These are phyloP conservation scores for Lepidonotus clava DNA, from an alignment of 2,888 invertebrate genomes.

Conservation along the genomic window DNA sequence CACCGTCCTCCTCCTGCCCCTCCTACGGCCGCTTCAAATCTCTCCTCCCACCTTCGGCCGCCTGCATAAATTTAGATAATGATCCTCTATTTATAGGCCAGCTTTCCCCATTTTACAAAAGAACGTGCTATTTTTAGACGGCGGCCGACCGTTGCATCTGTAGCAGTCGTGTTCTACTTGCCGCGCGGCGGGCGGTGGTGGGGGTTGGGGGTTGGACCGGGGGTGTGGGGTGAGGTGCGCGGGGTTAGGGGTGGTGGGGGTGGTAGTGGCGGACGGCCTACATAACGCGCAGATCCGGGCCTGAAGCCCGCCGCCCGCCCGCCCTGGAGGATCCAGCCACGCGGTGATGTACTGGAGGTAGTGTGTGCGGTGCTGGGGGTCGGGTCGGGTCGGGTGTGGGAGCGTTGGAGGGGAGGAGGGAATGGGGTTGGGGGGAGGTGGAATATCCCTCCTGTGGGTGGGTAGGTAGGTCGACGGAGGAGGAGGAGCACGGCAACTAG, in stretches of 20 bases:
- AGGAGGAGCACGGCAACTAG: slow-evolving; percentile 44
- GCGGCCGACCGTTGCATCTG: neutral
- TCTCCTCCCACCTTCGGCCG: neutral
- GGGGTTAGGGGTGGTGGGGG: too few relatives aligned
- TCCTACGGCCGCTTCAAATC: neutral
- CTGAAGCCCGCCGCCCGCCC: neutral
- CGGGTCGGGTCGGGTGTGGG: neutral
- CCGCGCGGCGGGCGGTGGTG: too few relatives aligned
- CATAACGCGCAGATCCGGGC: neutral
- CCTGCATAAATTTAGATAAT: slow-evolving; percentile 45
- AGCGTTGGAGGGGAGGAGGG: neutral
- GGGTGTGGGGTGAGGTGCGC: too few relatives aligned
- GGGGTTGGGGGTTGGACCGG: too few relatives aligned
- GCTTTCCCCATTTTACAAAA: slow-evolving; percentile 6
- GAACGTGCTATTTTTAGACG: slow-evolving; percentile 22
- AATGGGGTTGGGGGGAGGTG: too few relatives aligned
- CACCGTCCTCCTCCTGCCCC: neutral
- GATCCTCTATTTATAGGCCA: slow-evolving; percentile 6
- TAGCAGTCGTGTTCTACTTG: slow-evolving; percentile 9
- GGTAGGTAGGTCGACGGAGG: too few relatives aligned
- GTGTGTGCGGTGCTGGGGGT: neutral
- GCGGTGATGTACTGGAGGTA: neutral
- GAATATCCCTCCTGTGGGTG: too few relatives aligned
- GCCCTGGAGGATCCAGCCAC: neutral
- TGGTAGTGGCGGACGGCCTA: too few relatives aligned